Percentiles rank a stretch among this genome's conserved stretches.
These are phyloP conservation scores for Podocnemis expansa DNA, from an alignment of 2,113 vertebrate genomes.

Conservation along the genomic window DNA sequence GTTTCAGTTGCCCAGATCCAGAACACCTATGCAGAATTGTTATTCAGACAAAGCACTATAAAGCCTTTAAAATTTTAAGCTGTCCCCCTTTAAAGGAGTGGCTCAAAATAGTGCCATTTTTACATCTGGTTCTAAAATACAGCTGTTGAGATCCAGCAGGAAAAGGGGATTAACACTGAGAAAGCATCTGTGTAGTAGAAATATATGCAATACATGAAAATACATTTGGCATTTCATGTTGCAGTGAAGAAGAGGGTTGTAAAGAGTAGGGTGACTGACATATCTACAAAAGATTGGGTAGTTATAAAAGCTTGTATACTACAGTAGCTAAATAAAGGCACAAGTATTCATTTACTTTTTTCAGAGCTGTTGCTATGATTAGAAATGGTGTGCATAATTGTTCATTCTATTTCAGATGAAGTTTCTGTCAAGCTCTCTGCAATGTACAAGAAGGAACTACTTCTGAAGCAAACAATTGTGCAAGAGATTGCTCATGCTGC, in stretches of 20 bases:
- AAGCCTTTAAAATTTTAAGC: neutral
- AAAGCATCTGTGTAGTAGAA: neutral
- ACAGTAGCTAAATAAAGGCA: accelerated
- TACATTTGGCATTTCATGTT: neutral
- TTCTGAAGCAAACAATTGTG: slow-evolving; percentile 82
- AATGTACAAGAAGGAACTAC: slow-evolving; percentile 85
- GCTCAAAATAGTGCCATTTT: neutral
- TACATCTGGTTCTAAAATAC: neutral
- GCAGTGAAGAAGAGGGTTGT: neutral
- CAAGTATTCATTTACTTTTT: neutral
- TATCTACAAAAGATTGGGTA: neutral
- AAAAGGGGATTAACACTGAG: neutral
- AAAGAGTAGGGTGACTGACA: neutral
- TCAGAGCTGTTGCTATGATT: neutral
- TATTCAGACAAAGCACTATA: neutral
- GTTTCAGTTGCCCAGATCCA: neutral
- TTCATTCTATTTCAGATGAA: slow-evolving; percentile 77
- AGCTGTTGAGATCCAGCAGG: neutral
- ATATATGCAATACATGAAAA: neutral
- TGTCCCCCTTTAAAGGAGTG: neutral
- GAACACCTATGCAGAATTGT: neutral
- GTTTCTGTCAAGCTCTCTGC: slow-evolving; percentile 76
- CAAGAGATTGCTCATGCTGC: slow-evolving; percentile 85
- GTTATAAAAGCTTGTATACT: neutral
- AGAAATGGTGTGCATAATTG: neutral